These are phyloP conservation scores for Conchocele bisecta DNA, from an alignment of 2,888 invertebrate species.

Conservation along the genomic window DNA sequence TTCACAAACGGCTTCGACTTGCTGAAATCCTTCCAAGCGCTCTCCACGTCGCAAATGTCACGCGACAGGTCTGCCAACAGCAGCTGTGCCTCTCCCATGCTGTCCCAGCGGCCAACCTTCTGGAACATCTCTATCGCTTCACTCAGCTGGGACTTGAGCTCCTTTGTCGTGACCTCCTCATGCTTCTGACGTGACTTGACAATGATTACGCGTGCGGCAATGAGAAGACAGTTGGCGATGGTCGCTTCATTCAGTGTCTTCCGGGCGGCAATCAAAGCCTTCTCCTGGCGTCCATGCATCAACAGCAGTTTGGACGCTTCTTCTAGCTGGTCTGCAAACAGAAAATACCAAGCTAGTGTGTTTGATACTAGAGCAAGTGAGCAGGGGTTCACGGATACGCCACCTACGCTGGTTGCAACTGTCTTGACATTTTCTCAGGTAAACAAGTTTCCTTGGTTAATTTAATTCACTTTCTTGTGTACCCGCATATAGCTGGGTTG, in stretches of 20 bases:
- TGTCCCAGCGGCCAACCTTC: constrained; percentile 32
- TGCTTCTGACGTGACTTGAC: constrained; percentile 33
- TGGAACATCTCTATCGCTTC: constrained; percentile 53
- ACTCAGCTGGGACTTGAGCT: constrained; percentile 25
- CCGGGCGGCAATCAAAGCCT: constrained; percentile 60
- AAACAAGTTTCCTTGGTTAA: no score
- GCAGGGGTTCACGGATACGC: no score
- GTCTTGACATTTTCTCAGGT: no score
- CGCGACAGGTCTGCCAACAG: constrained; percentile 35
- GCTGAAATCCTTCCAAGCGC: constrained; percentile 58
- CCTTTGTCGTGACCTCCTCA: constrained; percentile 2
- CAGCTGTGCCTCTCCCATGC: constrained; percentile 49
- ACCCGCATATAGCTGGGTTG: no score
- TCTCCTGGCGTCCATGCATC: constrained; percentile 52
- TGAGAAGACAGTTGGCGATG: constrained; percentile 59
- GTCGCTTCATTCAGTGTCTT: constrained; percentile 48
- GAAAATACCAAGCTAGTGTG: no score
- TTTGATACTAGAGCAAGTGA: no score
- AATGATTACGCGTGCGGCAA: constrained; percentile 55
- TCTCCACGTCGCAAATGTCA: constrained; percentile 29
- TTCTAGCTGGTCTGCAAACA: no score
- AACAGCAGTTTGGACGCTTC: constrained; percentile 63
- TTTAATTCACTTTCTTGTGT: no score
- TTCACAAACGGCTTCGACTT: constrained; percentile 55
- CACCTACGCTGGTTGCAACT: no score